phyloP scores from a whole-genome alignment of 2,797 vertebrate genomes.

The Cichlasoma orientale region DNA sequence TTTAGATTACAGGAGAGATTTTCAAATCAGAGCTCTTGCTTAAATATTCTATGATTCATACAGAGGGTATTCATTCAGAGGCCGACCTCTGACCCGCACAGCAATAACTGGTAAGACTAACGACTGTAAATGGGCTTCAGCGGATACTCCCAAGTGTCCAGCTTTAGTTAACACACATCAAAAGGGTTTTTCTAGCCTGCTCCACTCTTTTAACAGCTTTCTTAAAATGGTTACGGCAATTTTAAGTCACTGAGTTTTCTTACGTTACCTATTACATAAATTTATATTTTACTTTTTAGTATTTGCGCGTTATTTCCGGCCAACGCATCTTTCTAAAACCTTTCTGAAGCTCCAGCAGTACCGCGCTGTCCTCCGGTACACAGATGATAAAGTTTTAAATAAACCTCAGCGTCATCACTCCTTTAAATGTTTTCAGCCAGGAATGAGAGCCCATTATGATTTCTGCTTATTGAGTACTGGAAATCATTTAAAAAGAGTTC shows the following conservation, averaged over 20 bases:
- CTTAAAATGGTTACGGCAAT: neutral
- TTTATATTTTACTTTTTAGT: neutral
- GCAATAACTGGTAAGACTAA: neutral
- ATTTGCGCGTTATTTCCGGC: neutral
- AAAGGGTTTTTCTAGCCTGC: neutral
- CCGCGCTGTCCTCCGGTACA: neutral
- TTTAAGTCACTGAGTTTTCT: fast-evolving
- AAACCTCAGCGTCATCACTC: too few relatives aligned
- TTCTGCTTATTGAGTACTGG: too few relatives aligned
- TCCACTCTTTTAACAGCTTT: fast-evolving
- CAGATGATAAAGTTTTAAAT: too few relatives aligned
- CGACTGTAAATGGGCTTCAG: neutral
- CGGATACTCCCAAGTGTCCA: fast-evolving
- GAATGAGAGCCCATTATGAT: too few relatives aligned
- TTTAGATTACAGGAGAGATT: neutral
- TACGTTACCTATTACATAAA: fast-evolving
- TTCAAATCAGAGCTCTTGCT: neutral
- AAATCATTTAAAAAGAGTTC: too few relatives aligned
- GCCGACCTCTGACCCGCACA: neutral
- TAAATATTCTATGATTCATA: neutral
- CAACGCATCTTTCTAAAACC: neutral
- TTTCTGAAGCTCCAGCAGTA: neutral
- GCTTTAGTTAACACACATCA: neutral
- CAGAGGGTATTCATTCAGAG: too few relatives aligned
- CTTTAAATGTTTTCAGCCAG: too few relatives aligned